Evolutionary conservation across 1,140 invertebrate genomes (phyloP), one percentile per base, ranked within the genome.

Genomic region (Semibalanus balanoides): DNA sequence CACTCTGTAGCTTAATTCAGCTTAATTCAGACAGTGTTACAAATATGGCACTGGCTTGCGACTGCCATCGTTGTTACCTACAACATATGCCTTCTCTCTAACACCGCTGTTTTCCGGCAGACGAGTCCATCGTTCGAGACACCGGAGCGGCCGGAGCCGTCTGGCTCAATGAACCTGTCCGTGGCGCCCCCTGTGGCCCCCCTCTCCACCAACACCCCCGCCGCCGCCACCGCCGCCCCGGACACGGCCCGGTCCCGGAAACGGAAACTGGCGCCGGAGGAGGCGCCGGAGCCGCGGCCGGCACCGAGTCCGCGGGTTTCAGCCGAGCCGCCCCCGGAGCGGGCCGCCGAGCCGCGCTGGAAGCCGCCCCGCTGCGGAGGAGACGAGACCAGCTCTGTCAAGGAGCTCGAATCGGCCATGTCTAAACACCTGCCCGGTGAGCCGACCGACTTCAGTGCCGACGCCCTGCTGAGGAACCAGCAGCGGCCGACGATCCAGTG

Each of bases 391-490:
- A 88, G 90, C 3, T 91, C 92, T 0, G 93, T 95, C 0, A 94
- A 95, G 83, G 94, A 97, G 81, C 85, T 97, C 78, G 95, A 98
- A 83, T 93, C 96, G 80, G 94, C 93, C 25, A 98, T 97, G 95
- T 96, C 95, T 30, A 95, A 96, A 82, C 95, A 97, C 85, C 85
- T 97, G 70, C 94, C 95, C 0, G 82, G 81, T 29, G 79, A 90
- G 79, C 89, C 91, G 0, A 92, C 93, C 0, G 93, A 95, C 81
- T 94, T 94, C 81, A 94, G 92, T 77, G 90, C 93, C 0, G 93
- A 95, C 82, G 89, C 93, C 0, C 83, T 95, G 14, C 83, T 95
- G 27, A 93, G 76, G 30, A 43, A 51, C 75, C 51, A 76, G 30
- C 83, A 84, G 79, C 89, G 92, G 78, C 94, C 92, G 27, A 94